phyloP scores from a whole-genome alignment of 1,140 invertebrate species.

The Ips nitidus region DNA sequence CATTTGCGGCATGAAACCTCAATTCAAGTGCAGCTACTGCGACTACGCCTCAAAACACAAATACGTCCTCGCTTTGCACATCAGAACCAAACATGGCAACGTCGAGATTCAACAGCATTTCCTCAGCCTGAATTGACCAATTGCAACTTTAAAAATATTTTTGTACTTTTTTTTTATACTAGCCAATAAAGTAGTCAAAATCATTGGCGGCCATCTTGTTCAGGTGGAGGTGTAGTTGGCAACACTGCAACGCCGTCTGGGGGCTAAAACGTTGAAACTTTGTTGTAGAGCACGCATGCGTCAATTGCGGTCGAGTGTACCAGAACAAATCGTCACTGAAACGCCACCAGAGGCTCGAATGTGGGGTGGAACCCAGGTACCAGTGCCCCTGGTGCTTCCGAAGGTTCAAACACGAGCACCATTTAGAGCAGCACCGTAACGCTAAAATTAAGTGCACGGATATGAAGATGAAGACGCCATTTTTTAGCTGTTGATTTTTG shows the following conservation, averaged over 20 bases:
- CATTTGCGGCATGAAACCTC: conserved; percentile 60
- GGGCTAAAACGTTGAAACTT: no score
- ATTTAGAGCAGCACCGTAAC: conserved; percentile 40
- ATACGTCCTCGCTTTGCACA: conserved; percentile 42
- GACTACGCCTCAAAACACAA: conserved; percentile 53
- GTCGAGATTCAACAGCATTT: conserved; percentile 8
- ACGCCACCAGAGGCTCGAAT: conserved; percentile 37
- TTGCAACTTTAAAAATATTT: no score
- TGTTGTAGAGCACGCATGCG: conserved; percentile 18
- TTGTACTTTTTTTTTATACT: no score
- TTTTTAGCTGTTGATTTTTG: background rate
- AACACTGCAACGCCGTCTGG: no score
- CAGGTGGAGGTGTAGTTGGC: no score
- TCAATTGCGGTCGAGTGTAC: conserved; percentile 34
- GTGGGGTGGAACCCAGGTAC: conserved; percentile 44
- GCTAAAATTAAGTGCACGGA: conserved; percentile 38
- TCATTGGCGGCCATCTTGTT: no score
- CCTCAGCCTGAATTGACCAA: conserved; percentile 2
- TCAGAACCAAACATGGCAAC: conserved; percentile 39
- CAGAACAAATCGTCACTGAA: conserved; percentile 37
- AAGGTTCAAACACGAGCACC: conserved; percentile 43
- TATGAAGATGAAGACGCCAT: background rate
- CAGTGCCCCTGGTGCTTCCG: conserved; percentile 48
- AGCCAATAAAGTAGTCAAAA: no score
- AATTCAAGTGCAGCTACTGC: conserved; percentile 58